These are phyloP conservation scores for Eugnorisma glareosa DNA, from an alignment of 2,888 invertebrate species.

Conservation along the genomic window DNA sequence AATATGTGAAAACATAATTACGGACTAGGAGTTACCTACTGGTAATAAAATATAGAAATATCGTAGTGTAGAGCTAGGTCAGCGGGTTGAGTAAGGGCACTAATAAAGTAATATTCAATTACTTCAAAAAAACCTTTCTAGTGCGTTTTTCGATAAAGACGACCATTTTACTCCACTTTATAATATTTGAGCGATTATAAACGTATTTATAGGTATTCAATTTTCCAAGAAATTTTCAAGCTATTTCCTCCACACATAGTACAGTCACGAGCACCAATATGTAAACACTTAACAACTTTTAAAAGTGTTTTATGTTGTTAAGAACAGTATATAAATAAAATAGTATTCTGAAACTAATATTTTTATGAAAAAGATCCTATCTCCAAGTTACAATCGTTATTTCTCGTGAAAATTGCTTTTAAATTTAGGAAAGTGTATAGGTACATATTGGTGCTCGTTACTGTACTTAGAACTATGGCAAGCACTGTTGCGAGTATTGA, in stretches of 20 bases:
- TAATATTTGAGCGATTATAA: constrained; percentile 18
- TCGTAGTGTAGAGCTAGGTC: constrained; percentile 14
- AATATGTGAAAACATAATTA: constrained; percentile 50
- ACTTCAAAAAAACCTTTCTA: background rate
- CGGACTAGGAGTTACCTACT: constrained; percentile 61
- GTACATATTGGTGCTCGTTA: too few species aligned
- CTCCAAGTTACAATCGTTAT: too few species aligned
- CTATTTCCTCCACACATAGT: background rate
- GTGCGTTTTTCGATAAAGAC: background rate
- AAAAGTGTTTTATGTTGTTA: too few species aligned
- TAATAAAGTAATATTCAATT: background rate
- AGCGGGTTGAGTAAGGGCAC: constrained; percentile 22
- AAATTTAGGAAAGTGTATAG: too few species aligned
- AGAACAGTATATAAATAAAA: too few species aligned
- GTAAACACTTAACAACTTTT: too few species aligned
- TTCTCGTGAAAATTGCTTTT: too few species aligned
- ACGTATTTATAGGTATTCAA: too few species aligned
- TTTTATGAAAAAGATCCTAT: too few species aligned
- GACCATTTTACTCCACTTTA: background rate
- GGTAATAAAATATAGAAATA: constrained; percentile 47
- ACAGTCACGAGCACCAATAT: too few species aligned
- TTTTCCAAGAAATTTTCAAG: background rate
- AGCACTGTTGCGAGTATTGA: constrained; percentile 16
- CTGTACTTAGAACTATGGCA: background rate
- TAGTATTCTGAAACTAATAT: too few species aligned